A percentile compares a stretch with the other conserved stretches of the same genome.
These are phyloP conservation scores for Lepidotrigona ventralis DNA, from an alignment of 1,140 invertebrate species.

Conservation along the genomic window DNA sequence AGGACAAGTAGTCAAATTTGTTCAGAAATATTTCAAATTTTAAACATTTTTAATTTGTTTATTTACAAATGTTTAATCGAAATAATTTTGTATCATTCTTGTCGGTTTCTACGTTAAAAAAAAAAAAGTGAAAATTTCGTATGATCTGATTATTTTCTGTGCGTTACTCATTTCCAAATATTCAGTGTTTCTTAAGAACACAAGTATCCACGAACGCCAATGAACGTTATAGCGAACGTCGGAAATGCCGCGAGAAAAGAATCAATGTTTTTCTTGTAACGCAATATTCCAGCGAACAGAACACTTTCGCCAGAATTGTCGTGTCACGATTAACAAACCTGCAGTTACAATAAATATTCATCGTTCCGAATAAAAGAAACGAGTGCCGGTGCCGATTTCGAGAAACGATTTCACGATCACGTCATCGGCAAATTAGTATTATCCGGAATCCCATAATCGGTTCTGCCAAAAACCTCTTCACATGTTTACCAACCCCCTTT, in stretches of 20 bases:
- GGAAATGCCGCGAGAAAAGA: not conserved
- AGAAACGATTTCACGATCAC: constrained; percentile 43
- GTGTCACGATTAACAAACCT: constrained; percentile 30
- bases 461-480: constrained; percentile 12
- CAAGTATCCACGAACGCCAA: not conserved
- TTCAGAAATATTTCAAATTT: not conserved
- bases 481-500: not conserved
- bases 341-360: constrained; percentile 35
- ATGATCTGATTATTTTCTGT: not conserved
- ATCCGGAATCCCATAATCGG: constrained; percentile 37
- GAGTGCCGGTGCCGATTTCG: constrained; percentile 20
- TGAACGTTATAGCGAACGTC: not conserved
- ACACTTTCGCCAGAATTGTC: constrained; percentile 36
- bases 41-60: not conserved
- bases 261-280: constrained; percentile 25
- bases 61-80: not conserved
- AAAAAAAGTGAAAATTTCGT: too few relatives aligned
- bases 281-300: constrained; percentile 30
- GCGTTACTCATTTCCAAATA: not conserved
- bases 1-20: not conserved
- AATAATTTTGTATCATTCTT: not conserved
- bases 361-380: constrained; percentile 33
- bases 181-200: not conserved
- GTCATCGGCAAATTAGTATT: constrained; percentile 42
- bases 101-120: too few relatives aligned